A percentile compares a stretch with the other conserved stretches of the same genome.
These are phyloP conservation scores for Amitus sp. DNA, from an alignment of 2,888 invertebrate species.

Conservation along the genomic window DNA sequence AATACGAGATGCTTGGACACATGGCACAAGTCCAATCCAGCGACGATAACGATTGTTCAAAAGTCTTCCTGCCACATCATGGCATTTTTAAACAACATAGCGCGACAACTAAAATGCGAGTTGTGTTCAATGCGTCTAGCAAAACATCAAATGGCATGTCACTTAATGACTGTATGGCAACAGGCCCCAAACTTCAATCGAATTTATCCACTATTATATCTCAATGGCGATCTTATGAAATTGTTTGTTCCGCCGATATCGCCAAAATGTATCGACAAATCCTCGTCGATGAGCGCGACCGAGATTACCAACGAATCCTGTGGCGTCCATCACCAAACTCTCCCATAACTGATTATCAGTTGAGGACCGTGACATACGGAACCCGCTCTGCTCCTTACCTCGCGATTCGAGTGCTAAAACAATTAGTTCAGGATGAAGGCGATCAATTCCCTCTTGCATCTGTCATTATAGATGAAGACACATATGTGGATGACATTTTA, in stretches of 20 bases:
- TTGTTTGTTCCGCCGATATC: conserved; percentile 43
- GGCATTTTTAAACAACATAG: conserved; percentile 36
- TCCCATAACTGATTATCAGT: conserved; percentile 4
- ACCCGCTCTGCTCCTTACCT: conserved; percentile 16
- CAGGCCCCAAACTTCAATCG: conserved; percentile 39
- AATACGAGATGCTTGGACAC: conserved; percentile 12
- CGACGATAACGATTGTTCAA: too few relatives aligned
- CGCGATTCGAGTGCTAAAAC: conserved; percentile 19
- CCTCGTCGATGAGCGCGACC: conserved; percentile 22
- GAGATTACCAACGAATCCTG: conserved; percentile 43
- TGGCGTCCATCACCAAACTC: conserved; percentile 30
- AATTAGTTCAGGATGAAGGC: conserved; percentile 19
- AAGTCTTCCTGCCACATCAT: conserved; percentile 44
- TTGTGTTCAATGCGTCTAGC: conserved; percentile 49
- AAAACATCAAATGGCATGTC: conserved; percentile 30
- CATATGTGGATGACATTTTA: conserved; percentile 13
- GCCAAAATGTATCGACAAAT: conserved; percentile 48
- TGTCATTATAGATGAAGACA: conserved; percentile 4
- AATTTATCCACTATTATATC: conserved; percentile 13
- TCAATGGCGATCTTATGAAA: conserved; percentile 18
- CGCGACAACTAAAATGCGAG: conserved; percentile 43
- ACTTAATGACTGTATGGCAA: conserved; percentile 39
- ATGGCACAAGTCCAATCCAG: not conserved
- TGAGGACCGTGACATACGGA: conserved; percentile 21
- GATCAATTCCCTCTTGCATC: not conserved